Base-by-base conservation (phyloP, 1,140 invertebrate species). In the Battus philenor region DNA sequence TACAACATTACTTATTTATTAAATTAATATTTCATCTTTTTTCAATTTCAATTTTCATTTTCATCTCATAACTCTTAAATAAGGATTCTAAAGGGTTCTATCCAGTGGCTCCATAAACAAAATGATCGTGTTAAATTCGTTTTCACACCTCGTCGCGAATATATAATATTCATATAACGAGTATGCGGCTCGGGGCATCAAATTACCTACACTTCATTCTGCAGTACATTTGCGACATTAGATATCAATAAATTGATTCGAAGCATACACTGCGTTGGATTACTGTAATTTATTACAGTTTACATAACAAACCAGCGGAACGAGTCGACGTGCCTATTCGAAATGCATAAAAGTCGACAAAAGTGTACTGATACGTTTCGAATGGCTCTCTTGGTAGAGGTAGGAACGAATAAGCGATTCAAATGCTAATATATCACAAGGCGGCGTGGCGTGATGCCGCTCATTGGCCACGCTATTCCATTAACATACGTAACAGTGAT, bases 401-500 rank as follows among this genome's bases (percentile, higher is more conserved):
- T 59, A 59, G 47, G 60, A 68, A 73, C 70, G 69, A 76, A 79
- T 79, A 77, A 80, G 54, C 77, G 69, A 68, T 81, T 78, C 73
- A 84, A 84, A 84, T 84, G 75, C 68, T 84, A 84, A 84, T 84
- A 82, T 81, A 81, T 84, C 76, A 84, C 80, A 52, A 71, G 74
- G 68, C 76, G 77, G 75, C 47, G 68, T 52, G 55, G 49, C 64
- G 65, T 77, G 70, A 80, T 67, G 68, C 34, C 66, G 57, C 68
- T 77, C 68, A 84, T 84, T 84, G 80, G 80, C 66, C 55, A 67
- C 53, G 64, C 44, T 74, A 61, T 79, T 72, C 68, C 70, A 84
- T 82, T 81, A 79, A 74, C 76, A 84, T 80, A 77, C 56, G 69
- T 71, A 76, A 68, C 59, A 60, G 47, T 59, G 59, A 39, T 60